phyloP scores from a whole-genome alignment of 2,888 invertebrate species.

The Lapara coniferarum region DNA sequence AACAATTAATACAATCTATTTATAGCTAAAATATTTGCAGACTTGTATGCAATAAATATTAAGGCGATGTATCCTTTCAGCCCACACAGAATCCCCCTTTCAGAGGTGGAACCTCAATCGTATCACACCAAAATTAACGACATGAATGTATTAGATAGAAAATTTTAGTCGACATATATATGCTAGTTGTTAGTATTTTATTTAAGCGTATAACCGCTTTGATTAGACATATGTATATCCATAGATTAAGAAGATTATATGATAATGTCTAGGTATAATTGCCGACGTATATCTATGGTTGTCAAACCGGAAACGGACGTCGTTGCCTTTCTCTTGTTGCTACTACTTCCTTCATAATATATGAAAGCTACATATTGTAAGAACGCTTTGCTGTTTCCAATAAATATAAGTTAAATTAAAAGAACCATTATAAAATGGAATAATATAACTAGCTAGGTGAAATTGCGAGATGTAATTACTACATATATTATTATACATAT shows the following conservation, averaged over 20 bases:
- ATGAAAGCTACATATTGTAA: conserved; percentile 44
- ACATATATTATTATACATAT: conserved; percentile 29
- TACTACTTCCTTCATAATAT: conserved; percentile 61
- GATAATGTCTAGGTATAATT: conserved; percentile 35
- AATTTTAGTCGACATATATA: conserved; percentile 72
- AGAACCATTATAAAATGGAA: conserved; percentile 58
- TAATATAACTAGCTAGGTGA: conserved; percentile 65
- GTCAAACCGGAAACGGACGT: not conserved
- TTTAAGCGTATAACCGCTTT: conserved; percentile 71
- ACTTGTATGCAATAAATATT: too few relatives aligned
- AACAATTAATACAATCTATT: not conserved
- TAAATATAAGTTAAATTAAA: conserved; percentile 37
- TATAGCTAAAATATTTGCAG: too few relatives aligned
- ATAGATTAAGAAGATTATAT: conserved; percentile 48
- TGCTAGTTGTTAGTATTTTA: conserved; percentile 60
- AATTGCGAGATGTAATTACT: conserved; percentile 63
- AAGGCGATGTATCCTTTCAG: conserved; percentile 16
- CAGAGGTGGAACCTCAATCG: conserved; percentile 65
- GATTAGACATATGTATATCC: conserved; percentile 60
- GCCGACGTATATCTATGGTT: conserved; percentile 40
- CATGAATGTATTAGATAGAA: conserved; percentile 69
- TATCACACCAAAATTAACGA: conserved; percentile 59
- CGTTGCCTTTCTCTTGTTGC: conserved; percentile 65
- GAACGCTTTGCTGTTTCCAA: conserved; percentile 59
- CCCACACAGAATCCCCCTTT: conserved; percentile 24